Evolutionary conservation across 2,797 vertebrate genomes (phyloP), one percentile per base, ranked within the genome.

Genomic region (Phoeniculus purpureus): DNA sequence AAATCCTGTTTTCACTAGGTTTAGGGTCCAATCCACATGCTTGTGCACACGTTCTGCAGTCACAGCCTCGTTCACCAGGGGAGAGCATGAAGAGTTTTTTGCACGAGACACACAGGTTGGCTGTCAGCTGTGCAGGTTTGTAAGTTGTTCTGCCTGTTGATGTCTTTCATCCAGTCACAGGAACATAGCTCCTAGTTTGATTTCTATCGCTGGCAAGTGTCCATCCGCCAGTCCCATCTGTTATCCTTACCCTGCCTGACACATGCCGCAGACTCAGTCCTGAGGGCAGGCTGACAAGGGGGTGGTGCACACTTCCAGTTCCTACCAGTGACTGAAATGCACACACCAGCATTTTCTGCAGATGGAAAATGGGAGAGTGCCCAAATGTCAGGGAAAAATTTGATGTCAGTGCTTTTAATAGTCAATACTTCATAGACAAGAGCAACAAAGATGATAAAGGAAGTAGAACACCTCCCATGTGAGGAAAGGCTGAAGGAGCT

Each of bases 181-280:
- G 26, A 93, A 71, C 61, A 87, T n/a, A 80, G 47, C 7, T 88
- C 19, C 54, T 45, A 59, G 64, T 87, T 89, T 92, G 68, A 82
- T 87, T 91, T 89, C 75, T 93, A 12, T 74, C 85, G 67, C 81
- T 95, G 93, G 93, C 81, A 89, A 75, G 27, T 90, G 72, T 82
- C 78, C 86, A 81, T 87, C 55, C 40, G 0, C 50, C 29, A 65
- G 79, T 72, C 58, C 75, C 90, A 94, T 94, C 79, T 94, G 92
- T 74, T 82, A 4, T 12, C 32, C 68, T 92, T 74, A 80, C 65
- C 29, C 75, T 77, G 78, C 43, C 37, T 85, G 68, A 85, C 55
- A 87, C 37, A 68, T 0, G 0, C 81, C 85, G 61, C 75, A 88
- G 71, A 25, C 20, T 73, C 56, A 16, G 61, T 93, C 93, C 84